These are phyloP conservation scores for Acromyrmex heyeri DNA, from an alignment of 1,140 invertebrate genomes.

Conservation along the genomic window DNA sequence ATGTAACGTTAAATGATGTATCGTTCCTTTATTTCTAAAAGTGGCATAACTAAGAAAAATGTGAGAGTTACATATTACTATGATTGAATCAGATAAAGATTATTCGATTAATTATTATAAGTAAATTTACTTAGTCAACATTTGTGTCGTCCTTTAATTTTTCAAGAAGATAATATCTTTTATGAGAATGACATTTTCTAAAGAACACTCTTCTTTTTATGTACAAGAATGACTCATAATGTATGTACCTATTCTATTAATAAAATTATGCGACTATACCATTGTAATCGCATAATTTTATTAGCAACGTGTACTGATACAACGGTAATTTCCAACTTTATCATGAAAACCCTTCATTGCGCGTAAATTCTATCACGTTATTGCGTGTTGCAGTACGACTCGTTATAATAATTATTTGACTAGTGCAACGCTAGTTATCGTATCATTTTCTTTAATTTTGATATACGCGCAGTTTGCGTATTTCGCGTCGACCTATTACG, in stretches of 20 bases:
- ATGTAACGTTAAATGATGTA: neutral
- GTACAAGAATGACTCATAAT: too few species aligned
- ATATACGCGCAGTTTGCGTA: neutral
- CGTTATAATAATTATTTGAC: constrained; percentile 40
- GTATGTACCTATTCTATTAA: too few species aligned
- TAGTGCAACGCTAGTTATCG: neutral
- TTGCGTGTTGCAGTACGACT: neutral
- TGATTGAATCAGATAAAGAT: too few species aligned
- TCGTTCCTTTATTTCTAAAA: neutral
- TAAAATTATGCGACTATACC: too few species aligned
- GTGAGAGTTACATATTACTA: too few species aligned
- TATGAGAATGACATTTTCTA: too few species aligned
- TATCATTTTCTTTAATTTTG: constrained; percentile 42
- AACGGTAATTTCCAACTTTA: neutral
- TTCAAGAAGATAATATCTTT: too few species aligned
- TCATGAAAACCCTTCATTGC: constrained; percentile 8
- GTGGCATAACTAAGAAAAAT: too few species aligned
- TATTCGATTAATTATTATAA: too few species aligned
- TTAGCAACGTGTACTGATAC: neutral
- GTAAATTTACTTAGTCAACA: too few species aligned
- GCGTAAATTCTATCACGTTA: neutral
- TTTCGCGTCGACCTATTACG: constrained; percentile 8
- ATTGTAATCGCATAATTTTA: neutral
- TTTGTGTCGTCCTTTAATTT: too few species aligned
- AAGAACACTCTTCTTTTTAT: too few species aligned